These are phyloP conservation scores for Trinorchestia longiramus DNA, from an alignment of 1,140 invertebrate genomes.

Conservation along the genomic window DNA sequence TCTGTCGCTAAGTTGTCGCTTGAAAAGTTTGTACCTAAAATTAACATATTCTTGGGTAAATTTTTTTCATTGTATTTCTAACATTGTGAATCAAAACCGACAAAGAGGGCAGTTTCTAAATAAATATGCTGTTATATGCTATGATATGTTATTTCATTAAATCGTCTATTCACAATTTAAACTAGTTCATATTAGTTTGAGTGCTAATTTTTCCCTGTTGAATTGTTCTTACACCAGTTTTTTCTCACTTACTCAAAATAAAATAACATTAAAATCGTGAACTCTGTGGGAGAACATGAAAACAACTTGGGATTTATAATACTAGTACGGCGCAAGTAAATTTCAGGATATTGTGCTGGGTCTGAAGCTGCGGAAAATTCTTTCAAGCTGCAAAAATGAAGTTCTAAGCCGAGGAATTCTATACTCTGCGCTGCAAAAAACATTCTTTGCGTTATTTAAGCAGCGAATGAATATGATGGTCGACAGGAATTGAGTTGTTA, in stretches of 20 bases:
- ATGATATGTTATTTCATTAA: not conserved
- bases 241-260: not conserved
- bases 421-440: not conserved
- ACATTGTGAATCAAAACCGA: not conserved
- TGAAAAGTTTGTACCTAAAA: not conserved
- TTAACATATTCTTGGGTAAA: not conserved
- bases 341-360: not conserved
- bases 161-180: not conserved
- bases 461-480: not conserved
- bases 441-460: not conserved
- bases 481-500: not conserved
- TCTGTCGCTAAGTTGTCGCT: too few relatives aligned
- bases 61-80: not conserved
- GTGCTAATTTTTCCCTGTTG: not conserved
- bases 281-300: not conserved
- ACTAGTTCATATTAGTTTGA: not conserved
- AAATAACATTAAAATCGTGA: not conserved
- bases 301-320: not conserved
- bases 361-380: not conserved
- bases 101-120: not conserved
- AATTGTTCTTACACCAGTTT: not conserved
- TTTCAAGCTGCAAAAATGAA: not conserved
- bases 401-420: not conserved
- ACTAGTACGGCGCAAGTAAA: not conserved
- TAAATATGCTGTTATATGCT: not conserved